Evolutionary conservation across 2,113 vertebrate species (phyloP), one percentile per base, ranked within the genome.

Genomic region (Tenrec ecaudatus): DNA sequence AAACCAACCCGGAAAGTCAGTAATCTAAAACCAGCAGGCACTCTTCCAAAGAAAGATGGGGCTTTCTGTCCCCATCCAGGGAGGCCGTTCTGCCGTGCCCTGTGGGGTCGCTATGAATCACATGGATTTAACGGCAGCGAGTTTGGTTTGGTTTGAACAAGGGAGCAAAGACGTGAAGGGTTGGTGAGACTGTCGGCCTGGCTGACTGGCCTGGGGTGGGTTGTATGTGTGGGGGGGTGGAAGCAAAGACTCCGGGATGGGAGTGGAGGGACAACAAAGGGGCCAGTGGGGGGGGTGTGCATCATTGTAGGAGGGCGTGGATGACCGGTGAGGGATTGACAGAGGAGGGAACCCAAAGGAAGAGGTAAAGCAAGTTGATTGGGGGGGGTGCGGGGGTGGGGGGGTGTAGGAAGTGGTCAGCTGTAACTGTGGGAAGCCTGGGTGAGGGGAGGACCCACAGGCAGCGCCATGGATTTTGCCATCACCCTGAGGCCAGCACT

Each of bases 401-500:
- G n/a, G n/a, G n/a, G n/a, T n/a, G n/a, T n/a, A n/a, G n/a, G n/a
- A n/a, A 4, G 25, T 23, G 16, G 23, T 17, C 27, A 16, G 47
- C 53, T 58, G 27, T 2, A 15, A 38, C 29, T 9, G 31, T 76
- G 7, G 23, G 62, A 0, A 36, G 19, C 36, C 40, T 69, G 57
- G 11, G 6, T 53, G 40, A n/a, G 77, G 40, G 10, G 68, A 36
- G 8, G 19, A 0, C 69, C 2, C 19, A 68, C 33, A 88, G 29
- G 25, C 1, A 25, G 80, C 86, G 38, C 2, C 14, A 17, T 40
- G 47, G 17, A 7, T 1, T 8, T 29, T 27, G 1, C 12, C 0
- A 27, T 86, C 90, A 83, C 80, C 91, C 86, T 80, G 86, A 90
- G 79, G 87, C 78, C 58, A 22, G 0, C 58, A 2, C n/a, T 17